Evolutionary conservation across 2,113 vertebrate species (phyloP).

Genomic region (Chionomys nivalis): DNA sequence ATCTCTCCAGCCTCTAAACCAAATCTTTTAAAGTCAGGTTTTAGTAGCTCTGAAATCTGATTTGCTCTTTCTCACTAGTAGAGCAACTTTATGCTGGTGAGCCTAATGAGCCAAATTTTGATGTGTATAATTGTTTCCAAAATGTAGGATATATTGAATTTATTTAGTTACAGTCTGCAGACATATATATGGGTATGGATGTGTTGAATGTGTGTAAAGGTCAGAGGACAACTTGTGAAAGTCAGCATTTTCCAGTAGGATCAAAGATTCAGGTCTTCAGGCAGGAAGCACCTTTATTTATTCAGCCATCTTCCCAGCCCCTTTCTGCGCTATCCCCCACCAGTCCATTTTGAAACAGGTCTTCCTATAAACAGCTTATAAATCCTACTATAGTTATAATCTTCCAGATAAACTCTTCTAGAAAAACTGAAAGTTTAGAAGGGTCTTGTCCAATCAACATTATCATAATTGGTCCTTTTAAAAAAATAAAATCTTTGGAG

Average conservation of each 20-base stretch:
- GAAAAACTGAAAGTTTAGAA: not conserved
- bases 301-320: not conserved
- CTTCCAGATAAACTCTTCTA: not conserved
- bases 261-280: not conserved
- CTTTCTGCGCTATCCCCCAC: not conserved
- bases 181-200: not conserved
- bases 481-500: not conserved
- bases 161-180: not conserved
- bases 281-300: not conserved
- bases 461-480: not conserved
- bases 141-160: not conserved
- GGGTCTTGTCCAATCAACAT: not conserved
- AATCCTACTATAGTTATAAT: not conserved
- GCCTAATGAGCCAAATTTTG: conserved; percentile 15
- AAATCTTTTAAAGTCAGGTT: conserved; percentile 3
- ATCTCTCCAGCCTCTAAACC: not conserved
- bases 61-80: conserved; percentile 47
- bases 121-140: conserved; percentile 24
- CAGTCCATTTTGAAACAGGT: not conserved
- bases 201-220: not conserved
- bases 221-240: not conserved
- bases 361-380: not conserved
- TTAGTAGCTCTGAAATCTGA: conserved; percentile 30
- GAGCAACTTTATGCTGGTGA: not conserved
- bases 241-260: not conserved